Base-by-base conservation (phyloP, 2,888 invertebrate species). In the Caenorhabditis sp. region DNA sequence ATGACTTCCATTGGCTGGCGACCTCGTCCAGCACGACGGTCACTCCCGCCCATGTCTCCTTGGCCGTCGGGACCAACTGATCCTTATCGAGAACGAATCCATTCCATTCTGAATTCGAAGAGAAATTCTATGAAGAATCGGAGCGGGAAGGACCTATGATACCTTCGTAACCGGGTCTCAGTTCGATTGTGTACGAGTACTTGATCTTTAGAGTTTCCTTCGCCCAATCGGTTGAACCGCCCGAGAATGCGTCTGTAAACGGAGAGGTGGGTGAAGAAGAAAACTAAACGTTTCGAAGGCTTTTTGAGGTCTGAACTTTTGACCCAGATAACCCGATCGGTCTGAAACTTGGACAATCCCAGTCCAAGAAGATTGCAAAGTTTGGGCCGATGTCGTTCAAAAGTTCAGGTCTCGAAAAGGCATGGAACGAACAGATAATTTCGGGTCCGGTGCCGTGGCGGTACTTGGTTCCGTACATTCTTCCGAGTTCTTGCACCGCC, bases 191-290 rank as follows among this genome's bases (percentile, higher is more conserved):
- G 66, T 88, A 87, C 11, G 87, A 86, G 68, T 88, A 88, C 70
- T 88, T 87, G 66, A 86, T 81, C 43, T 82, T 81, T 37, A 86
- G 81, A 11, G 83, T 88, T 50, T 88, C 86, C 53, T 87, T 88
- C 13, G 88, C 88, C 88, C 88, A 88, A 62, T 88, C 88, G 4
- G 85, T 83, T 0, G 85, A 84, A 26, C 88, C 88, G 3, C 88
- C 88, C 0, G 88, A 83, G 66, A 86, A 88, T 17, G 88, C 87
- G 62, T 88, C 87, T 87, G 71, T 59, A 85, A 76, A 3, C n/a
- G n/a, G n/a, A n/a, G n/a, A n/a, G n/a, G n/a, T n/a, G n/a, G n/a
- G n/a, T n/a, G n/a, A n/a, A n/a, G n/a, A n/a, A n/a, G n/a, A n/a
- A n/a, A n/a, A n/a, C n/a, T n/a, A n/a, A n/a, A n/a, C n/a, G n/a